Base-by-base conservation (phyloP, 2,888 invertebrate genomes). In the Hoplodrina blanda region DNA sequence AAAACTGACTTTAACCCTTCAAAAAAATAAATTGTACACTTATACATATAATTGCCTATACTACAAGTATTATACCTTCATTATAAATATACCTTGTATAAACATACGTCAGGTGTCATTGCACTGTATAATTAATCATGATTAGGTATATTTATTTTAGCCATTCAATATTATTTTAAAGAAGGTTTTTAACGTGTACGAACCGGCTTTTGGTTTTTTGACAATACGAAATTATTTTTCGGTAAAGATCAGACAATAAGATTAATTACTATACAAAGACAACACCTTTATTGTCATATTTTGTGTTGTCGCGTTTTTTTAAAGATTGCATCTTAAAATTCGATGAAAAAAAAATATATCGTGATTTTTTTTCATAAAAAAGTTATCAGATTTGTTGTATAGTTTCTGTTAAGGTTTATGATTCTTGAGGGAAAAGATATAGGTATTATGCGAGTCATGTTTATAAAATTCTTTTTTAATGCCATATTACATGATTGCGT, bases 91-190 rank as follows among this genome's bases (percentile, higher is more conserved):
- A 46, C 17, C 41, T 62, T 52, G 61, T 62, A 64, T 15, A 66
- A 69, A 78, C 46, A 46, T 53, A 67, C n/a, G 19, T 30, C 20
- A 50, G 50, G 59, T 74, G 78, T 81, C 79, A 81, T 57, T 80
- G 79, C 55, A 54, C 82, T 69, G 67, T 11, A 67, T 59, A 69
- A 80, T 80, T 74, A 81, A 80, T 80, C 79, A 81, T 65, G 82
- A 81, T 80, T 80, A 79, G 63, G 46, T 67, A 57, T 76, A 78
- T 78, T 76, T 76, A 81, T 78, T 78, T 78, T 76, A 62, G 77
- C 19, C 81, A 63, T 76, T 62, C 77, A 79, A 79, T 81, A 81
- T 81, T 79, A 79, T 81, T 79, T 80, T 72, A 80, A 80, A 80
- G 72, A 53, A 61, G 68, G 72, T 80, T 81, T 67, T 81, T 71